Evolutionary conservation across 2,113 vertebrate species (phyloP).

Genomic region (Plestiodon gilberti): DNA sequence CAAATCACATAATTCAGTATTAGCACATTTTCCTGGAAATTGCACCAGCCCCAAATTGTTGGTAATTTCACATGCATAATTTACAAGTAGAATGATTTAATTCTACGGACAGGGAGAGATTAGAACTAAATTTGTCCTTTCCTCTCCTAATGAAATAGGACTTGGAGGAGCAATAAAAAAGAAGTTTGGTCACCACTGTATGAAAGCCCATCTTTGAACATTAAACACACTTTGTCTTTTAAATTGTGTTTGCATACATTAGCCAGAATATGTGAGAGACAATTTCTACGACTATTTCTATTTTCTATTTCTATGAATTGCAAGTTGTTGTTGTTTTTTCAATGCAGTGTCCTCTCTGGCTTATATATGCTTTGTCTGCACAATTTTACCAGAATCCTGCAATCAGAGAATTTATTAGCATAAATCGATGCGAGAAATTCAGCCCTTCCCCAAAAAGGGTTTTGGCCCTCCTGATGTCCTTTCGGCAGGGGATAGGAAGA

Average conservation of each 20-base stretch:
- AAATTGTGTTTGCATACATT: conserved; percentile 22
- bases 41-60: conserved; percentile 57
- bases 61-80: conserved; percentile 70
- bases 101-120: conserved; percentile 63
- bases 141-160: conserved; percentile 58
- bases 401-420: background rate
- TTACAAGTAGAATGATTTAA: conserved; percentile 69
- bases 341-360: conserved; percentile 9
- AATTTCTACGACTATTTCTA: too few species aligned
- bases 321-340: conserved; percentile 23
- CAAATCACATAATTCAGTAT: conserved; percentile 62
- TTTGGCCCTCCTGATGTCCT: background rate
- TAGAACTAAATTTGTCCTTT: conserved; percentile 71
- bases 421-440: background rate
- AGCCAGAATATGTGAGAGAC: conserved; percentile 26
- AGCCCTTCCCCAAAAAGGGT: background rate
- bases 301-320: conserved; percentile 24
- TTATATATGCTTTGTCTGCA: background rate
- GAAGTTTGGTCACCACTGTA: conserved; percentile 35
- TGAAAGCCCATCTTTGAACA: conserved; percentile 22
- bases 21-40: conserved; percentile 71
- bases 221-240: conserved; percentile 38
- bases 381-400: background rate
- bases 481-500: too few species aligned
- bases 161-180: conserved; percentile 48